Evolutionary conservation across 2,888 invertebrate species (phyloP).

Genomic region (Sphaerophoria taeniata): DNA sequence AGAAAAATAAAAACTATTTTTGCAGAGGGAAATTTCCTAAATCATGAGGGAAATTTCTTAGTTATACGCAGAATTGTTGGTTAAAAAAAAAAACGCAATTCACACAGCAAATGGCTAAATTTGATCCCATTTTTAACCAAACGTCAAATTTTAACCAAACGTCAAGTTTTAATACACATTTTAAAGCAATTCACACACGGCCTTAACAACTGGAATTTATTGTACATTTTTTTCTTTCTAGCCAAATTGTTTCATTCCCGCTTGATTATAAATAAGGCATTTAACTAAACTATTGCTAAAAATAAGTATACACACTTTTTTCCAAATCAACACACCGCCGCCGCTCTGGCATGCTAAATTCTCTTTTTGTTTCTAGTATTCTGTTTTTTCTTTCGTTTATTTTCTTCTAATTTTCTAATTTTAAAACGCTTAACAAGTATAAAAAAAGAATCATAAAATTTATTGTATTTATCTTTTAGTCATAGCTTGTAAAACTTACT

Average conservation of each 20-base stretch:
- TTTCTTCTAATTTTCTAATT: constrained; percentile 54
- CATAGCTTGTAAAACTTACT: constrained; percentile 67
- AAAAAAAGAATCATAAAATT: constrained; percentile 18
- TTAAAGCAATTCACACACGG: too few relatives aligned
- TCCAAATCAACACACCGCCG: neutral
- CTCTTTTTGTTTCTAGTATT: constrained; percentile 17
- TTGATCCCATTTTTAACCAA: too few relatives aligned
- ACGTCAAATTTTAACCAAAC: too few relatives aligned
- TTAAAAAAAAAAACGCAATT: too few relatives aligned
- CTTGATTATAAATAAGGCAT: constrained; percentile 9
- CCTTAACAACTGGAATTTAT: neutral
- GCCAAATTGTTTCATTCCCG: constrained; percentile 9
- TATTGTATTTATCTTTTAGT: constrained; percentile 71
- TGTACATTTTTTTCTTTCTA: neutral
- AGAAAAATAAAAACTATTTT: too few relatives aligned
- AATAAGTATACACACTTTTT: constrained; percentile 12
- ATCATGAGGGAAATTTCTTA: too few relatives aligned
- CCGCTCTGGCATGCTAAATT: constrained; percentile 33
- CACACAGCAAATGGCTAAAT: too few relatives aligned
- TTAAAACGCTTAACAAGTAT: constrained; percentile 51
- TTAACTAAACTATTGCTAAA: constrained; percentile 8
- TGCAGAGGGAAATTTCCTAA: too few relatives aligned
- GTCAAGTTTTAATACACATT: too few relatives aligned
- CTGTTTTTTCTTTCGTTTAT: constrained; percentile 2
- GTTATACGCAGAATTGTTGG: too few relatives aligned